phyloP scores from a whole-genome alignment of 2,113 vertebrate genomes.

The Cololabis saira region DNA sequence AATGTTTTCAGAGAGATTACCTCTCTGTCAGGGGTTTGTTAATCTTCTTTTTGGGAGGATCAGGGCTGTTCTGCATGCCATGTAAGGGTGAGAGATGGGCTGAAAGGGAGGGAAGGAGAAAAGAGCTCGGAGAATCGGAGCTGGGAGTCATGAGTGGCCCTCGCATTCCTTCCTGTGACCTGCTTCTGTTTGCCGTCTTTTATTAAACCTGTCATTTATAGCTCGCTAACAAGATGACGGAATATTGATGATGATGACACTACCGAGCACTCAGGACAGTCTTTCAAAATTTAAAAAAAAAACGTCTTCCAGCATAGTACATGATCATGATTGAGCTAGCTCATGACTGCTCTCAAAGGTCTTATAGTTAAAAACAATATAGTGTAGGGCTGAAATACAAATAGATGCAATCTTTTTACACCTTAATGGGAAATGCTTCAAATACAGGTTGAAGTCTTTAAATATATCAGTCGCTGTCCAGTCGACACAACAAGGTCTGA shows the following conservation, averaged over 20 bases:
- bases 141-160: conserved; percentile 48
- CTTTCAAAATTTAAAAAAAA: conserved; percentile 40
- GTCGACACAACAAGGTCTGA: conserved; percentile 4
- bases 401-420: no score
- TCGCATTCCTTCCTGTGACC: conserved; percentile 65
- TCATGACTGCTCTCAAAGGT: no score
- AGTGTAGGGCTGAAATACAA: no score
- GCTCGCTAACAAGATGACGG: conserved; percentile 46
- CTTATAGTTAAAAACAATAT: no score
- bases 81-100: conserved; percentile 47
- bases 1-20: conserved; percentile 74
- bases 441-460: conserved; percentile 8
- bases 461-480: conserved; percentile 4
- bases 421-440: background rate
- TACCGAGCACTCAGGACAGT: conserved; percentile 21
- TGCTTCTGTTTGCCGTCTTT: conserved; percentile 67
- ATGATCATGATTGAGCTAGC: conserved; percentile 16
- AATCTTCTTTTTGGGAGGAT: conserved; percentile 79
- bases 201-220: conserved; percentile 68
- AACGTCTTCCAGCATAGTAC: conserved; percentile 33
- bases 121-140: conserved; percentile 30
- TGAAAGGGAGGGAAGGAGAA: conserved; percentile 47
- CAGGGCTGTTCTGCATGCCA: conserved; percentile 53
- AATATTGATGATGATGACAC: conserved; percentile 47
- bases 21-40: conserved; percentile 74